phyloP scores from a whole-genome alignment of 2,797 vertebrate species.

The Peromyscus melanophrys region DNA sequence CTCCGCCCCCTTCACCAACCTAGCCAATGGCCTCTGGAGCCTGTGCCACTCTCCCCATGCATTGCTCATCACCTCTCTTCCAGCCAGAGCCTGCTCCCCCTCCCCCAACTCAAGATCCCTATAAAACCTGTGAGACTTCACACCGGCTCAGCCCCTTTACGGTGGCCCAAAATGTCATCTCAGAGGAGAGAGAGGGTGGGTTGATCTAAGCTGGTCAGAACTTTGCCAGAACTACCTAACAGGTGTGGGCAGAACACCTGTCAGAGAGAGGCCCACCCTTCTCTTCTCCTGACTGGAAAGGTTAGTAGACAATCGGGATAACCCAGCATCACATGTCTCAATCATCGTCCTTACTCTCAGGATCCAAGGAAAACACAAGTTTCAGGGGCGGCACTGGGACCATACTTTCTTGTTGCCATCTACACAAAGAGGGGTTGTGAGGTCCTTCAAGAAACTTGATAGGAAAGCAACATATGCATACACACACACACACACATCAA shows the following conservation, averaged over 20 bases:
- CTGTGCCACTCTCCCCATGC: not conserved
- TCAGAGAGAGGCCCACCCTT: not conserved
- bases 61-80: not conserved
- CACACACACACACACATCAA: not conserved
- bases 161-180: not conserved
- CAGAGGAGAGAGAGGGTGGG: not conserved
- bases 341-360: not conserved
- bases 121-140: not conserved
- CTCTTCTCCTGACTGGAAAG: not conserved
- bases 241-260: not conserved
- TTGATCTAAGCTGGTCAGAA: not conserved
- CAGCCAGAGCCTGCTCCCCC: not conserved
- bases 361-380: not conserved
- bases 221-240: not conserved
- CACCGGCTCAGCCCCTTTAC: not conserved
- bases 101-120: not conserved
- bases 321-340: not conserved
- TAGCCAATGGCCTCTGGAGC: not conserved
- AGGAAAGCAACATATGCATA: not conserved
- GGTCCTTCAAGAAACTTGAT: conserved; percentile 15
- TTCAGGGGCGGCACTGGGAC: not conserved
- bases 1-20: not conserved
- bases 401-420: not conserved
- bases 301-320: not conserved
- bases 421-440: not conserved